Evolutionary conservation across 2,797 vertebrate species (phyloP).

Genomic region (Danio albolineatus): DNA sequence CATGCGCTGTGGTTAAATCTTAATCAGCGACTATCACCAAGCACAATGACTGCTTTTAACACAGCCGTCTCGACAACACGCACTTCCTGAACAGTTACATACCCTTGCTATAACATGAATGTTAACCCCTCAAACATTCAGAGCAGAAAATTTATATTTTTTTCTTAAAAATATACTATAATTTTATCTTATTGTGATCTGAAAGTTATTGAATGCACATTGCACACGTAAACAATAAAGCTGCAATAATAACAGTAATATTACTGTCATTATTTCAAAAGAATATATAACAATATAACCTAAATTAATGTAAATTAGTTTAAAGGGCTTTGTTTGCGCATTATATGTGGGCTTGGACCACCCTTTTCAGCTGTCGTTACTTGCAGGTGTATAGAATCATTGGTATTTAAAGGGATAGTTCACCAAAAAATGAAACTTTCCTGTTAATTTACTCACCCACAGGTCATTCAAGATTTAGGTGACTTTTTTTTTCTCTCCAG

Average conservation of each 20-base stretch:
- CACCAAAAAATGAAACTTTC: no score
- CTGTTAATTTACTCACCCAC: neutral
- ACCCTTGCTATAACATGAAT: neutral
- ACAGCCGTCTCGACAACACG: neutral
- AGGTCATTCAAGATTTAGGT: neutral
- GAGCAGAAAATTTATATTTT: neutral
- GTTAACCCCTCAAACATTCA: neutral
- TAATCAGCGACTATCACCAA: slow-evolving; percentile 26
- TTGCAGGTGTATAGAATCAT: no score
- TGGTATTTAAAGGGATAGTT: no score
- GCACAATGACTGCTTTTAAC: slow-evolving; percentile 38
- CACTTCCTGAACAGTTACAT: slow-evolving; percentile 30
- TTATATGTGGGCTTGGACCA: no score
- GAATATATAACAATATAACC: no score
- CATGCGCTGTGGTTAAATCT: slow-evolving; percentile 22
- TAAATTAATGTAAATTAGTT: no score
- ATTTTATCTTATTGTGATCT: no score
- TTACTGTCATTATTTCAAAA: neutral
- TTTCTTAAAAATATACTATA: neutral
- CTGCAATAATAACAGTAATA: neutral
- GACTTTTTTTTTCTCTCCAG: no score
- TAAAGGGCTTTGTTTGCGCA: no score
- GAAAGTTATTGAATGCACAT: neutral
- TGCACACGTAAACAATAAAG: no score
- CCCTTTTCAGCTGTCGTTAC: no score